phyloP scores from a whole-genome alignment of 2,888 invertebrate species.

The Caenorhabditis angaria region DNA sequence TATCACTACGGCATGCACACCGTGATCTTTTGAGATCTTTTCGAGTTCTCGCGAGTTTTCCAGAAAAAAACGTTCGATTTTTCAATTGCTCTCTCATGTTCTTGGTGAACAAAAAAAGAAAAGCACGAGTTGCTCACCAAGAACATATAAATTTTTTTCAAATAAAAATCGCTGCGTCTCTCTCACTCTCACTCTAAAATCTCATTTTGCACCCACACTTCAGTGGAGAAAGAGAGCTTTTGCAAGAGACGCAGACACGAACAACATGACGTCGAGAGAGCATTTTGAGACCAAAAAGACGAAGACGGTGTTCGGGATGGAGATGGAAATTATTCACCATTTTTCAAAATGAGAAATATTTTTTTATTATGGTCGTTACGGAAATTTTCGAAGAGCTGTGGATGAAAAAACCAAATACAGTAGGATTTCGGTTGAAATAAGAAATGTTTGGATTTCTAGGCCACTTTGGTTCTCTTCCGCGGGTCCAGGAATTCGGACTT shows the following conservation, averaged over 20 bases:
- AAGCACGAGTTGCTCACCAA: too few species aligned
- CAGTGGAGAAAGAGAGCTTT: neutral
- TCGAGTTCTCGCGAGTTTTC: neutral
- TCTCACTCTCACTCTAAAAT: neutral
- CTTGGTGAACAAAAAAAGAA: too few species aligned
- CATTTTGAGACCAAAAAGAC: slow-evolving; percentile 2
- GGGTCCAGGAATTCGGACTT: neutral
- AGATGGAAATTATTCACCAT: neutral
- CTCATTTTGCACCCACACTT: neutral
- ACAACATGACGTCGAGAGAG: neutral
- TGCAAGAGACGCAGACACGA: neutral
- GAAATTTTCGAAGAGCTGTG: too few species aligned
- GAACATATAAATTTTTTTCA: too few species aligned
- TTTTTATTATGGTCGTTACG: too few species aligned
- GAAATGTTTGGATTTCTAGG: neutral
- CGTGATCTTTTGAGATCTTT: too few species aligned
- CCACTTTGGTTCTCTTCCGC: neutral
- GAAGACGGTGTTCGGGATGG: neutral
- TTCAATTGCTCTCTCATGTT: too few species aligned
- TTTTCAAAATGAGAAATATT: too few species aligned
- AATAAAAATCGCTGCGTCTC: neutral
- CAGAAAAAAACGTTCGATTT: too few species aligned
- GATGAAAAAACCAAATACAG: too few species aligned
- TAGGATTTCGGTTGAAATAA: neutral
- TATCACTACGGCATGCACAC: too few species aligned